Evolutionary conservation across 2,797 vertebrate genomes (phyloP).

Genomic region (Pseudopleuronectes americanus): DNA sequence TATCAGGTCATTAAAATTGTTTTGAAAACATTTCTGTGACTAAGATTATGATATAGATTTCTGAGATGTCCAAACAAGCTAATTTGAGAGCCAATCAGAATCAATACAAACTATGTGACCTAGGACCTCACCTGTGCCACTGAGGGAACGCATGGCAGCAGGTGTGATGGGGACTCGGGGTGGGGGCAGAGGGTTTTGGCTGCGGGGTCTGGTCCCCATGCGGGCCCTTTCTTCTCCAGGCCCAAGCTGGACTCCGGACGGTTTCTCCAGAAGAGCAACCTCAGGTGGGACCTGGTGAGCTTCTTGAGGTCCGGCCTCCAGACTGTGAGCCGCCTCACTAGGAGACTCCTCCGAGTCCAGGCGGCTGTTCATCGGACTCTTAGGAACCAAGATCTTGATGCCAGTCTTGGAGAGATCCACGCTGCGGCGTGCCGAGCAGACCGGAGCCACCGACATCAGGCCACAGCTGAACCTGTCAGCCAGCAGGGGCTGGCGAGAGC

Average conservation of each 20-base stretch:
- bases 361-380: slow-evolving; percentile 92
- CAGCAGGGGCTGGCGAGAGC: slow-evolving; percentile 73
- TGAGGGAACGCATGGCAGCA: slow-evolving; percentile 86
- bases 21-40: too few relatives aligned
- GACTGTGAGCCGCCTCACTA: slow-evolving; percentile 89
- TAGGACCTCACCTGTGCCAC: slow-evolving; percentile 85
- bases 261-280: slow-evolving; percentile 91
- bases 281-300: slow-evolving; percentile 92
- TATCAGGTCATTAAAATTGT: too few relatives aligned
- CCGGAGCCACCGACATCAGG: not conserved
- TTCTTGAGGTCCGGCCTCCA: slow-evolving; percentile 89
- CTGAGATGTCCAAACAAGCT: too few relatives aligned
- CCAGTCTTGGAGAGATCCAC: slow-evolving; percentile 94
- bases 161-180: slow-evolving; percentile 86
- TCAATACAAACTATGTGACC: not conserved
- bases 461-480: not conserved
- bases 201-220: slow-evolving; percentile 94
- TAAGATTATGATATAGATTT: too few relatives aligned
- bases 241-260: slow-evolving; percentile 85
- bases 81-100: too few relatives aligned
- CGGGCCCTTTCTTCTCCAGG: slow-evolving; percentile 94
- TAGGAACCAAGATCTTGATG: slow-evolving; percentile 98
- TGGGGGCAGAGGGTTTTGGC: slow-evolving; percentile 82
- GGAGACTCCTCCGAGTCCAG: slow-evolving; percentile 89
- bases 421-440: slow-evolving; percentile 83